These are phyloP conservation scores for Muraenolepis orangiensis DNA, from an alignment of 2,797 vertebrate genomes.

Conservation along the genomic window DNA sequence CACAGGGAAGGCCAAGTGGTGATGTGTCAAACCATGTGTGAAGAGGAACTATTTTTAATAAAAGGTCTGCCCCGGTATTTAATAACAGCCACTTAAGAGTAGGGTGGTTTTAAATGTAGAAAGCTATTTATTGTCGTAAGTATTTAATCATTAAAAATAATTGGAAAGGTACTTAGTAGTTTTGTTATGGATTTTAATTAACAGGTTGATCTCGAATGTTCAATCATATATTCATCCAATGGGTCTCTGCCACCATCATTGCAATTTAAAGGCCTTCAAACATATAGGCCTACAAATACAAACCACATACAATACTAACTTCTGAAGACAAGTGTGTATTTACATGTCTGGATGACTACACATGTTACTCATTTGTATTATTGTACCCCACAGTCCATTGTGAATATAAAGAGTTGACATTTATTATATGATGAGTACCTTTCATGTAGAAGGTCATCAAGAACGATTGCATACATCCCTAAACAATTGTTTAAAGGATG, in stretches of 20 bases:
- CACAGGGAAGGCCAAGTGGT: constrained; percentile 15
- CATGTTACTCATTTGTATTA: background rate
- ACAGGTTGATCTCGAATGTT: background rate
- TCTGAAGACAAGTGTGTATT: background rate
- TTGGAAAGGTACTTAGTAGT: background rate
- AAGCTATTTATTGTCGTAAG: background rate
- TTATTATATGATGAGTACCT: background rate
- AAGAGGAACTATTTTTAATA: constrained; percentile 13
- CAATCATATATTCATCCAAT: background rate
- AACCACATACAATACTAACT: background rate
- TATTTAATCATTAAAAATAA: background rate
- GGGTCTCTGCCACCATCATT: background rate
- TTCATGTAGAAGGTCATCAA: too few species aligned
- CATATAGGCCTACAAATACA: background rate
- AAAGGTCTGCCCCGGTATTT: constrained; percentile 1
- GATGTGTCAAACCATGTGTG: constrained; percentile 31
- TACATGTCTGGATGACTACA: background rate
- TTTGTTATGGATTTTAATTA: background rate
- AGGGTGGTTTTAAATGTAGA: background rate
- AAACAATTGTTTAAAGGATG: background rate
- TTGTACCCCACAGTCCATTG: background rate
- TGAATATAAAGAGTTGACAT: background rate
- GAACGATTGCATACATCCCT: background rate
- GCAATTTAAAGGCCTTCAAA: background rate
- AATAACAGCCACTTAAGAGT: background rate